Evolutionary conservation across 1,140 invertebrate species (phyloP), one percentile per base, ranked within the genome.

Genomic region (Drosophila pallidifrons): DNA sequence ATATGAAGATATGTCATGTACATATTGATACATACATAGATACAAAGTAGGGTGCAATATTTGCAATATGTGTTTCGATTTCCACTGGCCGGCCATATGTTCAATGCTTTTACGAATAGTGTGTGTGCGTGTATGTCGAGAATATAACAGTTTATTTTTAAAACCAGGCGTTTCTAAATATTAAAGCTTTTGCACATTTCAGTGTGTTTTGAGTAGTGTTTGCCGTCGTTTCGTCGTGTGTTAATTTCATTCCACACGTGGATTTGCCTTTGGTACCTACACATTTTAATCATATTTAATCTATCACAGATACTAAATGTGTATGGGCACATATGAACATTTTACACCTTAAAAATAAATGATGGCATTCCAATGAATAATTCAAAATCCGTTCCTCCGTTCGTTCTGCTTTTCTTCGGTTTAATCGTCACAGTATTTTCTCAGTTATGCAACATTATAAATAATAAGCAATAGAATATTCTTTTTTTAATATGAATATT

Each of bases 121-220:
- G 71, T 80, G 79, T 80, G 77, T 82, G 61, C 65, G 81, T 69
- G 30, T 32, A 8, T 32, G 30, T 32, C 30, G 30, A 64, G 69
- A 80, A 76, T 80, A 82, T 82, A 80, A 80, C 55, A 71, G 86
- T 85, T 88, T 88, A 88, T 88, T 89, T 88, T 89, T 88, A 89
- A 89, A 88, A 72, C 67, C 66, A 79, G 86, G 71, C 81, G 75
- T 79, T 90, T 81, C 81, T 85, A 61, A 58, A 72, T 77, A 70
- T 70, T 69, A 91, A 91, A 91, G 87, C 87, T 91, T 91, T 91
- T 81, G 80, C 80, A 80, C 77, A 76, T 74, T 78, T 91, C 78
- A 91, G 87, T 91, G 82, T 85, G 77, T 91, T 87, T 73, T 69
- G 80, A 91, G 72, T 83, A 80, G 87, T 91, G 82, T 86, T 88